Evolutionary conservation across 1,140 invertebrate species (phyloP).

Genomic region (Hydropsyche tenuis): DNA sequence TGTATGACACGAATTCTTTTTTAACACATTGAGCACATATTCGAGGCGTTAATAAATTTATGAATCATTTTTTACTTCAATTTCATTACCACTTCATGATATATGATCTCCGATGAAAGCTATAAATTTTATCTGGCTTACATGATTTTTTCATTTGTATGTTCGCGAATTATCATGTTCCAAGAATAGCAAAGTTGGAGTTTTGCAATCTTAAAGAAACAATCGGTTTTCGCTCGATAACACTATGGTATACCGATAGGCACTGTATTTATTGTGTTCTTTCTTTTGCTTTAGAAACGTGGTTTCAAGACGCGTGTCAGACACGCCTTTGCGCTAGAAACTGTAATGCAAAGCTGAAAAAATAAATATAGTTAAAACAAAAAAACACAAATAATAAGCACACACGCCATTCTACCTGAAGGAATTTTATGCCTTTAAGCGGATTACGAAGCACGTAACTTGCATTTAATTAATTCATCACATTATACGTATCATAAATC

Average conservation of each 20-base stretch:
- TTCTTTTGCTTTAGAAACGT: neutral
- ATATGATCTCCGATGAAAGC: too few relatives aligned
- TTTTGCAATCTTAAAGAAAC: conserved; percentile 8
- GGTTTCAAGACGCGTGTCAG: conserved; percentile 21
- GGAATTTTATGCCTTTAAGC: neutral
- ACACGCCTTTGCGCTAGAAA: conserved; percentile 19
- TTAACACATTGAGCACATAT: neutral
- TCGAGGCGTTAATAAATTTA: conserved; percentile 2
- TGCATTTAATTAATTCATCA: neutral
- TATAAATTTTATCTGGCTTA: too few relatives aligned
- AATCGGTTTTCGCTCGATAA: conserved; percentile 1
- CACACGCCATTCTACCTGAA: neutral
- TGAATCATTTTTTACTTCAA: neutral
- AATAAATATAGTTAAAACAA: neutral
- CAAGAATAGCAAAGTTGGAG: too few relatives aligned
- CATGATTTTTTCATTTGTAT: too few relatives aligned
- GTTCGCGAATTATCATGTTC: too few relatives aligned
- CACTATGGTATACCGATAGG: neutral
- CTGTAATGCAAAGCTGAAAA: neutral
- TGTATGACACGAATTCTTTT: neutral
- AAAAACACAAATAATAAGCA: neutral
- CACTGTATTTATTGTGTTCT: neutral
- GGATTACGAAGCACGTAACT: neutral
- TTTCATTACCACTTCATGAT: too few relatives aligned
- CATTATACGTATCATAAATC: too few relatives aligned